Base-by-base conservation (phyloP, 2,797 vertebrate genomes). In the Micrastur ruficollis region DNA sequence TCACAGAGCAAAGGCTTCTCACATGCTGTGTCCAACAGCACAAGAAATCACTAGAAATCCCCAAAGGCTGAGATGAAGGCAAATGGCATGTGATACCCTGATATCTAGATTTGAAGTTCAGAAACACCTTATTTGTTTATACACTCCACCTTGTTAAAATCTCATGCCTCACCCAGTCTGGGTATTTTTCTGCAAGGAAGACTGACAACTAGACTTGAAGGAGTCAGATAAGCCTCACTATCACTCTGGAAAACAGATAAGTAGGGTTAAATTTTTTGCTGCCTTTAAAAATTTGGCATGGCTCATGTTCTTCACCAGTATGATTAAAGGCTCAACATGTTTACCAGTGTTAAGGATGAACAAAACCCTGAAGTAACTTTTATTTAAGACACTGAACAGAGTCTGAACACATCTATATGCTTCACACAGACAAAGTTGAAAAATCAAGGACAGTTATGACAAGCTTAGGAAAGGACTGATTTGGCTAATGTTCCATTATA, bases 1-100 rank as follows among this genome's bases (percentile, higher is more conserved):
- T 23, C 67, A 50, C 17, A 44, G 40, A 78, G 32, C 36, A 71
- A 74, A 86, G 20, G n/a, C 17, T 84, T 56, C 53, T 74, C 49
- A 29, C 0, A 0, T 0, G 4, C 62, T 46, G 6, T 8, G 23
- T 52, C 18, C 22, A 72, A 55, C 9, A 46, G 18, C 8, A 63
- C 34, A 76, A 76, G 55, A 85, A 90, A 84, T 17, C 27, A 38
- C 50, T 5, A 72, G 19, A 65, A 80, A 22, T 52, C 40, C 52
- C 68, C 55, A 55, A 66, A 85, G 42, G 34, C 42, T 91, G 44
- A 66, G 55, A 40, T 0, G 1, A 90, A 67, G 52, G 34, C 27
- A 76, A 71, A 42, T 10, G 19, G n/a, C 10, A 18, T 8, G 17
- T 5, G 13, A 68, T 23, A 70, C 7, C 13, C 31, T n/a, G 21